A percentile compares a stretch with the other conserved stretches of the same genome.
Conservation (phyloP, 2,888 invertebrate species). For the Rhimphoctona megacephalus region DNA sequence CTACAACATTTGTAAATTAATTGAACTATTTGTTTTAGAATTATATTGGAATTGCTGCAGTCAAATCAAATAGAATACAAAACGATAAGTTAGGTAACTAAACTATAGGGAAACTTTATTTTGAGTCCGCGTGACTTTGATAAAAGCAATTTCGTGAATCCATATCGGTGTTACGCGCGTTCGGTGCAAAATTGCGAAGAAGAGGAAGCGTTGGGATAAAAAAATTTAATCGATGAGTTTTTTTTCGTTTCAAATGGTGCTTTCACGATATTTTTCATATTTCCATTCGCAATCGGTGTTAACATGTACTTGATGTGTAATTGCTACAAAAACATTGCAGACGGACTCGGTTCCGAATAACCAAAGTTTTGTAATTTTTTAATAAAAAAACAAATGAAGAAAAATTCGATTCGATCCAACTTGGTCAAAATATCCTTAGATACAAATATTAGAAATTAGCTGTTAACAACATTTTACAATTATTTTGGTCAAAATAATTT, state of each 20-base stretch:
- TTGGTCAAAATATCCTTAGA: no score
- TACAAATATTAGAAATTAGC: background rate
- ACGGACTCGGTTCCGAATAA: background rate
- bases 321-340: background rate
- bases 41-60: no score
- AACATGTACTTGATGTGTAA: background rate
- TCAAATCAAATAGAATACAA: background rate
- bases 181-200: background rate
- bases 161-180: background rate
- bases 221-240: background rate
- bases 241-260: background rate
- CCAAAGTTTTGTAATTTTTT: background rate
- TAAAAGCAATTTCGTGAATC: slow-evolving; percentile 14
- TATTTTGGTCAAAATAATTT: no score
- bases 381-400: background rate
- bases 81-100: background rate
- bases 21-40: background rate
- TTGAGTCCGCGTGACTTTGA: slow-evolving; percentile 6
- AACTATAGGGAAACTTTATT: slow-evolving; percentile 15
- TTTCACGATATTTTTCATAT: background rate
- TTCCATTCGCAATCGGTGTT: background rate
- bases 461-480: background rate
- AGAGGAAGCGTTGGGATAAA: background rate
- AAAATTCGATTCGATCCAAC: background rate
- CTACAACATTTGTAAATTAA: background rate